Base-by-base conservation (phyloP, 2,797 vertebrate species). In the Trematomus bernacchii region DNA sequence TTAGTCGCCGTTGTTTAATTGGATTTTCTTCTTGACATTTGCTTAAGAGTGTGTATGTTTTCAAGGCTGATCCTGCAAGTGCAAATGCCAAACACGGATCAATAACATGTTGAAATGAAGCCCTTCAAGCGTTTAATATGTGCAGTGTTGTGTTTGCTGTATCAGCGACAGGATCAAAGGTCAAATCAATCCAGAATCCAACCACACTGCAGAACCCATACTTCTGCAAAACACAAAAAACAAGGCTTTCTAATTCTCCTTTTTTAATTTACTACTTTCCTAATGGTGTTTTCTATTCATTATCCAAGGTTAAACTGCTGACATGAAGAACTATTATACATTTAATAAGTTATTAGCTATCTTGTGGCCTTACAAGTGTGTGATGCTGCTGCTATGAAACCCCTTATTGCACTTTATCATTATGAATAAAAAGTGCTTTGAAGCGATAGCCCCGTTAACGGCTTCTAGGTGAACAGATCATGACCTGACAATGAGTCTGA, bases 391-490 rank as follows among this genome's bases (percentile, higher is more conserved):
- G 70, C 61, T 72, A 61, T 63, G 69, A 55, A 71, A 73, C 16
- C 60, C 71, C 47, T 79, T 66, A 68, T 51, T 73, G 43, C 50
- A 66, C 76, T 81, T 87, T 8, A 85, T 82, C 64, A 66, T 68
- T 67, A 64, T 66, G 80, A 85, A 79, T 86, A 65, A 83, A 21
- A 84, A 58, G 0, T 0, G 10, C 72, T 48, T 57, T 40, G 53
- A 57, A 76, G 68, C 73, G 50, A 37, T 83, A 48, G 78, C 76
- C 42, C 6, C 47, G 23, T 40, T 74, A 85, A 84, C 57, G 70
- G 61, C 79, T 67, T 59, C 14, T 33, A 63, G 71, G 71, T 61
- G 85, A 78, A n/a, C 19, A 30, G 85, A 87, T 92, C 89, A 66
- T 52, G 79, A 80, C 85, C 85, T 65, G 46, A 66, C 74, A 47